Conservation (phyloP, 2,797 vertebrate genomes). For the Acanthurus lineatus region DNA sequence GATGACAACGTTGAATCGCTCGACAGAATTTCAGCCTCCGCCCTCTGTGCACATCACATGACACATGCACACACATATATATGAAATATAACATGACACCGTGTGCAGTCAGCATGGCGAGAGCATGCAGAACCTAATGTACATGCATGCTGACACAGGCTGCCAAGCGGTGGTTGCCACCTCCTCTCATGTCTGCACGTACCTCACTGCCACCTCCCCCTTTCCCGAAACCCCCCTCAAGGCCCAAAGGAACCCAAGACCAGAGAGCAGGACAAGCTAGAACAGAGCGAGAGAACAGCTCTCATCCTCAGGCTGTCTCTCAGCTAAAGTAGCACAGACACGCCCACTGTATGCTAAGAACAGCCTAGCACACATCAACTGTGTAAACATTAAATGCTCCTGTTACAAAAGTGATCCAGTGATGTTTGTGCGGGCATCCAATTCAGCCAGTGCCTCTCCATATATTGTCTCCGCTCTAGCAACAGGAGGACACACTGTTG, state of each 20-base stretch:
- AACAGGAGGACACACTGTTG: not conserved
- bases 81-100: conserved; percentile 44
- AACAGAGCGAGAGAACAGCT: conserved; percentile 70
- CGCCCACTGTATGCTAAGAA: conserved; percentile 72
- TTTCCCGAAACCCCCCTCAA: conserved; percentile 8
- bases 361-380: conserved; percentile 50
- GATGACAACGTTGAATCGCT: conserved; percentile 65
- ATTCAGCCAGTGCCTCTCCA: not conserved
- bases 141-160: conserved; percentile 47
- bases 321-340: conserved; percentile 73
- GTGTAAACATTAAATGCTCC: conserved; percentile 36
- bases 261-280: conserved; percentile 64
- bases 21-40: conserved; percentile 47
- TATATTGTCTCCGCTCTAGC: not conserved
- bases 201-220: not conserved
- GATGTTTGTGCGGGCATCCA: not conserved
- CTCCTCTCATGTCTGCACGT: conserved; percentile 16
- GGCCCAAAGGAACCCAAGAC: conserved; percentile 66
- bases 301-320: conserved; percentile 72
- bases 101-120: conserved; percentile 58
- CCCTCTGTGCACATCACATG: conserved; percentile 15
- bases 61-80: conserved; percentile 11
- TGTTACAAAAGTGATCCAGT: not conserved
- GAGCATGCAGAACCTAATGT: conserved; percentile 15
- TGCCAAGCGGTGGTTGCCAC: conserved; percentile 30